Conservation (phyloP, 35 echinoderm and acorn worm genomes). For the Anneissia japonica region DNA sequence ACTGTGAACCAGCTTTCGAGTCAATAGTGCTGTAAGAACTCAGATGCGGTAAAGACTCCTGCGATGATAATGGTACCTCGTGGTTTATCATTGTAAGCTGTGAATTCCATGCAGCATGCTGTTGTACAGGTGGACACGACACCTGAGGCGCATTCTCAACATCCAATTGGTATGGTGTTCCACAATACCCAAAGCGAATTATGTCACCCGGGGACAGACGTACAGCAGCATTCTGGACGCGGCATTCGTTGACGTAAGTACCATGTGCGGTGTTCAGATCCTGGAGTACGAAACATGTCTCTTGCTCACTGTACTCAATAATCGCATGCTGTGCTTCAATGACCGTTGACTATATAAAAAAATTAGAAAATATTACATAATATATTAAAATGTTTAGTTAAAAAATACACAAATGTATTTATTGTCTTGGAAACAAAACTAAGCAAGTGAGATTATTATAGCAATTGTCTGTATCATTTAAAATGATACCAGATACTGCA, state of each 20-base stretch:
- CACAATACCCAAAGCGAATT: conserved; percentile 87
- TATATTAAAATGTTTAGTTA: neutral
- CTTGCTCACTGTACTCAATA: conserved; percentile 81
- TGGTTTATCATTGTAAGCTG: conserved; percentile 52
- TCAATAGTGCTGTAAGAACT: neutral
- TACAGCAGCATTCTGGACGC: conserved; percentile 92
- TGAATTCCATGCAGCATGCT: conserved; percentile 39
- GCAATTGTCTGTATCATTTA: too few relatives aligned
- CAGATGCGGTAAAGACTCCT: conserved; percentile 29
- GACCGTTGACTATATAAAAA: conserved; percentile 43
- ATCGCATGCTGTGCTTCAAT: conserved; percentile 83
- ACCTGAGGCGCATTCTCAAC: conserved; percentile 90
- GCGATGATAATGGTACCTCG: conserved; percentile 40
- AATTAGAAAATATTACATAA: neutral
- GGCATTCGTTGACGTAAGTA: conserved; percentile 95
- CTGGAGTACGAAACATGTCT: conserved; percentile 79
- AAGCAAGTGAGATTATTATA: neutral
- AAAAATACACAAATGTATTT: too few relatives aligned
- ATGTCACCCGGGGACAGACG: conserved; percentile 81
- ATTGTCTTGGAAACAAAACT: neutral
- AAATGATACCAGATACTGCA: too few relatives aligned
- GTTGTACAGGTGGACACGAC: conserved; percentile 81
- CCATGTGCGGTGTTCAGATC: conserved; percentile 91
- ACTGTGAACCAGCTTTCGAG: neutral
- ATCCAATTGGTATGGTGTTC: conserved; percentile 72